Percentiles rank a stretch among this genome's conserved stretches.
These are phyloP conservation scores for Cryptomyrus ogoouensis DNA, from an alignment of 2,113 vertebrate genomes.

Conservation along the genomic window DNA sequence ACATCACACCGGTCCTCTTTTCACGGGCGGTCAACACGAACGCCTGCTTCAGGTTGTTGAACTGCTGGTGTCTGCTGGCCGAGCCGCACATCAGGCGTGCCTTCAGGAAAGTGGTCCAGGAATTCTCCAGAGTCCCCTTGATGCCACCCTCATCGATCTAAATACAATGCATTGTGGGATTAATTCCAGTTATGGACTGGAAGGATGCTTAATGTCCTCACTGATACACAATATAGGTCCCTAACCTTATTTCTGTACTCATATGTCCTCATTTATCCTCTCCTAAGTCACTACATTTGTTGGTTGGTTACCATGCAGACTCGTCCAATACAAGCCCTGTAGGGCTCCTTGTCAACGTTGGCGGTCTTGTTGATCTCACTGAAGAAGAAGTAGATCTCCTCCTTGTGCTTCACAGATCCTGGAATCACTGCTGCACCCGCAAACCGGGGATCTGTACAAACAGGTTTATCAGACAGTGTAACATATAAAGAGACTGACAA, in stretches of 20 bases:
- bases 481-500: background rate
- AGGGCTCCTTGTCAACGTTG: constrained; percentile 61
- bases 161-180: background rate
- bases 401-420: constrained; percentile 44
- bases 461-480: background rate
- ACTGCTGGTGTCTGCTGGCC: constrained; percentile 59
- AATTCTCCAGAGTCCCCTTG: constrained; percentile 49
- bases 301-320: constrained; percentile 61
- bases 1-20: constrained; percentile 58
- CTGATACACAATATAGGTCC: background rate
- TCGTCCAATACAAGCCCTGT: constrained; percentile 62
- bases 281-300: background rate
- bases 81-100: constrained; percentile 65
- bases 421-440: constrained; percentile 64
- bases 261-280: background rate
- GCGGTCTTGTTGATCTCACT: constrained; percentile 64
- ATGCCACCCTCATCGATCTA: constrained; percentile 66
- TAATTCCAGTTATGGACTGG: background rate
- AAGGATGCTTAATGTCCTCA: background rate
- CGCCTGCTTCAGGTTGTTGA: constrained; percentile 63
- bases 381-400: constrained; percentile 74
- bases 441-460: constrained; percentile 60
- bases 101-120: constrained; percentile 71
- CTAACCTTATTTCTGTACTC: background rate
- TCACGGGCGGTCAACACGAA: constrained; percentile 57